Conservation (phyloP, 2,113 vertebrate genomes). For the Toxotes chatareus region DNA sequence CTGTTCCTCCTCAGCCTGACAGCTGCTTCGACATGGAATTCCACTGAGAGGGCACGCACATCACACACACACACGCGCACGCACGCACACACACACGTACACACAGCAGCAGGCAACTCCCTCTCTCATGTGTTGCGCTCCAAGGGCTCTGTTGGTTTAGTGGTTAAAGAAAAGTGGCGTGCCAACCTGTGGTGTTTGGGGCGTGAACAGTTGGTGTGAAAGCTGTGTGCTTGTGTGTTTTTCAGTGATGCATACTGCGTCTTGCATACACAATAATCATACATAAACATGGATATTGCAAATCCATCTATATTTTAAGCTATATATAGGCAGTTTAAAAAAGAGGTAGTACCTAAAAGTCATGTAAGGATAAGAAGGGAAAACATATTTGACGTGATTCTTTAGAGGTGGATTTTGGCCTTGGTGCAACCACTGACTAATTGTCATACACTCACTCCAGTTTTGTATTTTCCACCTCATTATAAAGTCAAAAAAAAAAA, state of each 20-base stretch:
- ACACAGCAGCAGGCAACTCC: constrained; percentile 60
- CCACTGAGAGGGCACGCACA: constrained; percentile 71
- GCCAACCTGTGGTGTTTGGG: constrained; percentile 66
- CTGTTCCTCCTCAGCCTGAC: constrained; percentile 78
- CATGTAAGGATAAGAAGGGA: neutral
- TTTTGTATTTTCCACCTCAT: constrained; percentile 8
- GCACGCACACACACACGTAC: constrained; percentile 30
- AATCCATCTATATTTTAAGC: neutral
- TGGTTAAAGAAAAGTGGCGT: constrained; percentile 72
- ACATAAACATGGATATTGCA: constrained; percentile 25
- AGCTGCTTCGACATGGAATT: constrained; percentile 80
- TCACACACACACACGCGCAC: constrained; percentile 26
- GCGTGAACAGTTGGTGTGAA: constrained; percentile 61
- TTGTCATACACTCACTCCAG: neutral
- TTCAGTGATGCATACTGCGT: constrained; percentile 14
- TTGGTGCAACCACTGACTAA: neutral
- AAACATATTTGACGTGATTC: neutral
- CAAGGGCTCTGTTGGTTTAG: constrained; percentile 79
- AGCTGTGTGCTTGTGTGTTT: constrained; percentile 21
- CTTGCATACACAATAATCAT: constrained; percentile 19
- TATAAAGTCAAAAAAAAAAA: neutral
- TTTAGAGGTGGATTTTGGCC: neutral
- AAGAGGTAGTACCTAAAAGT: neutral
- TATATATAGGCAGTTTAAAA: neutral
- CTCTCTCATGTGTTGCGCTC: constrained; percentile 53